Evolutionary conservation across 37 sponge, comb jelly and placozoan genomes (phyloP), one percentile per base, ranked within the genome.

Genomic region (Haliclona indistincta): DNA sequence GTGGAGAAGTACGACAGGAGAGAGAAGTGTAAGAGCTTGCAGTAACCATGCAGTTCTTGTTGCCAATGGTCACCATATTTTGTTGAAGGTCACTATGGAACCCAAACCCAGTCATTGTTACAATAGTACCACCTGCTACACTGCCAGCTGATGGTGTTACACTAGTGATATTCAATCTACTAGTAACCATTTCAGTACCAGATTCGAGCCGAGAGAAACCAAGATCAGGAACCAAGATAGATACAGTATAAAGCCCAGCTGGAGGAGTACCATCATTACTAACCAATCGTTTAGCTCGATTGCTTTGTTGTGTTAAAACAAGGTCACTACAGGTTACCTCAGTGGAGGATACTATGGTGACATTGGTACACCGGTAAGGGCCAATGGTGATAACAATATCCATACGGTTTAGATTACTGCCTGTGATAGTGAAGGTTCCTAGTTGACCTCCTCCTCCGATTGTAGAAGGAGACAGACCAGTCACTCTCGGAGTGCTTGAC

Each of bases 51-150:
- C 99, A 98, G 0, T 42, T 28, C 7, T 67, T 64, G 26, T 62
- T 81, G 1, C 84, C 96, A 65, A 98, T 56, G 6, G 53, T 76
- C 26, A 90, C 88, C 10, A 38, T 56, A 17, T 83, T 72, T 35
- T 67, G 38, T 37, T 76, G 63, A 25, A 56, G 8, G 0, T 45
- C 28, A 29, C 13, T 73, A 32, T 67, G 47, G 49, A 98, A 93
- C 37, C 96, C 94, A 36, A 44, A 45, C 11, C 99, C 99, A 61
- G 66, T 60, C n/a, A 98, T 79, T 8, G 91, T 88, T 11, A 98
- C 29, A 22, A 43, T 56, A 0, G 91, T 87, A 0, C 94, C 96
- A 5, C 99, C 99, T 26, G 54, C 70, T 1, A 75, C 71, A 5
- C 94, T 88, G 0, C 96, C 99, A 28, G 55, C 63, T 1, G 49